phyloP scores from a whole-genome alignment of 37 sponge, comb jelly and placozoan species.

The Chondrosia reniformis region DNA sequence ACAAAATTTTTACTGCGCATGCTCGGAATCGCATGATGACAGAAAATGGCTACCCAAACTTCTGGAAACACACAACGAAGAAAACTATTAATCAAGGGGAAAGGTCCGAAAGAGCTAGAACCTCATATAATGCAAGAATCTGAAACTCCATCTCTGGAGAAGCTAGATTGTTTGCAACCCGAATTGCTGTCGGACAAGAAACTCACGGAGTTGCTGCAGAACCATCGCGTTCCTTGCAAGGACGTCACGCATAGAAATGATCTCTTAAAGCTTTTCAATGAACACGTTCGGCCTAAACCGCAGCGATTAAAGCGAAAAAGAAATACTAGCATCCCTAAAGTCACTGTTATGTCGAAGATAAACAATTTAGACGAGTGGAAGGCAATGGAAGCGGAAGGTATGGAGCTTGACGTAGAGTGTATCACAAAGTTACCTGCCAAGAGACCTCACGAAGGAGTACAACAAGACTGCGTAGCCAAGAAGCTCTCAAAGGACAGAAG shows the following conservation, averaged over 20 bases:
- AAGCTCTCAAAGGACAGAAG: too few relatives aligned
- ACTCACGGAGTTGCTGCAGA: constrained; percentile 17
- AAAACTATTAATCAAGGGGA: too few relatives aligned
- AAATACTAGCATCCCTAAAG: too few relatives aligned
- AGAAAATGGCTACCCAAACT: neutral
- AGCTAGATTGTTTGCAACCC: constrained; percentile 36
- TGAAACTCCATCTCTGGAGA: neutral
- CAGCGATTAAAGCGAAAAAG: constrained; percentile 43
- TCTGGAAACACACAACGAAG: too few relatives aligned
- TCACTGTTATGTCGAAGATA: too few relatives aligned
- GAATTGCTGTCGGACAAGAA: constrained; percentile 19
- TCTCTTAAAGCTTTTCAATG: constrained; percentile 44
- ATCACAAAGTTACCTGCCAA: too few relatives aligned
- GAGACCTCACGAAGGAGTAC: too few relatives aligned
- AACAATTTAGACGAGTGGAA: too few relatives aligned
- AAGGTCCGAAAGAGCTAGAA: constrained; percentile 15
- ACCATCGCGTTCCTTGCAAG: constrained; percentile 27
- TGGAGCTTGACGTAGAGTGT: too few relatives aligned
- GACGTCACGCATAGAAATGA: constrained; percentile 32
- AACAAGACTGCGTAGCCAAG: too few relatives aligned
- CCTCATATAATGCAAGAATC: constrained; percentile 18
- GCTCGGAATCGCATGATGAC: constrained; percentile 28
- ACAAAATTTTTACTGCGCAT: constrained; percentile 12
- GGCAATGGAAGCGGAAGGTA: too few relatives aligned
- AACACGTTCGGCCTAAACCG: constrained; percentile 55